These are phyloP conservation scores for Caenorhabditis sulstoni DNA, from an alignment of 2,888 invertebrate species.

Conservation along the genomic window DNA sequence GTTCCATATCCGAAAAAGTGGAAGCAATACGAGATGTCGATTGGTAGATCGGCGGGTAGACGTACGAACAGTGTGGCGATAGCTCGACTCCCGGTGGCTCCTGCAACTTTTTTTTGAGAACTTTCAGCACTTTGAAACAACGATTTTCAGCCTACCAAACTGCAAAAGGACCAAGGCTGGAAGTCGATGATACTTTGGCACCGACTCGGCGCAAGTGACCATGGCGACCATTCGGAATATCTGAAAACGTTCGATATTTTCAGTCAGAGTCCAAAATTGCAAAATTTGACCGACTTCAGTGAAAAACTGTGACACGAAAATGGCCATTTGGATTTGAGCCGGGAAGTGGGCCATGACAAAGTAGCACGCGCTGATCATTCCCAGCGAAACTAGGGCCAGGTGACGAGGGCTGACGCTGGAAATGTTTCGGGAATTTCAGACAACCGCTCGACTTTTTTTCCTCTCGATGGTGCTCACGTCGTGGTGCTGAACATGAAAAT, in stretches of 20 bases:
- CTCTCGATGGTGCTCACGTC: slow-evolving; percentile 3
- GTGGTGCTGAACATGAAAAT: slow-evolving; percentile 34
- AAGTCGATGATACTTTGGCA: slow-evolving; percentile 39
- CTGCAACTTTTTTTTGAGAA: slow-evolving; percentile 8
- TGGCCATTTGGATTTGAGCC: slow-evolving; percentile 30
- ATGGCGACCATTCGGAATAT: slow-evolving; percentile 16
- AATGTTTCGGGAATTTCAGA: background rate
- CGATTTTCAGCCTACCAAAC: slow-evolving; percentile 13
- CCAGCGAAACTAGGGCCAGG: slow-evolving; percentile 8
- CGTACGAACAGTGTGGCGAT: slow-evolving; percentile 9
- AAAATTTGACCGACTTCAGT: slow-evolving; percentile 13
- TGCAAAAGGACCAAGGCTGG: slow-evolving; percentile 27
- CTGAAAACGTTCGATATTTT: slow-evolving; percentile 8
- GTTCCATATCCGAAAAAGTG: slow-evolving; percentile 32
- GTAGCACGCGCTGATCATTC: slow-evolving; percentile 9
- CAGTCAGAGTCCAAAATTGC: background rate
- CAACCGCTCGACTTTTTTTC: no score
- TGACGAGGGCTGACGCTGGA: slow-evolving; percentile 14
- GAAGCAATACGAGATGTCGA: slow-evolving; percentile 26
- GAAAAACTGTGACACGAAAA: slow-evolving; percentile 20
- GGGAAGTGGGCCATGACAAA: slow-evolving; percentile 39
- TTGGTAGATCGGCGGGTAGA: slow-evolving; percentile 16
- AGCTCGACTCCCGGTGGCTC: background rate
- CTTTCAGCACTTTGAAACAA: background rate
- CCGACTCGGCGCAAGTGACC: slow-evolving; percentile 26